Base-by-base conservation (phyloP, 1,140 invertebrate genomes). In the Spodoptera frugiperda region DNA sequence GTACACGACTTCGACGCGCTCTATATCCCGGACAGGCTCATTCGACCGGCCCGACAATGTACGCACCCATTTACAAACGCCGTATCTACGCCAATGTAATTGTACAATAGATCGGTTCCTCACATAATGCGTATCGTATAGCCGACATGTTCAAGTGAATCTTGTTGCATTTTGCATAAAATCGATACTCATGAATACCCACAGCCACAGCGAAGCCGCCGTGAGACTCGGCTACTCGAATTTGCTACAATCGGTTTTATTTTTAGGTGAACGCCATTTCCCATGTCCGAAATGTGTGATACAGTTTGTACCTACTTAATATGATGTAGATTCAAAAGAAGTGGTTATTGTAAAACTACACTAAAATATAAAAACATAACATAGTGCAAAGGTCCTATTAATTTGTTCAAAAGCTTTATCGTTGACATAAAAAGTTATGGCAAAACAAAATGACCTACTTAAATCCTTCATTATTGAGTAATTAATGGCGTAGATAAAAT, bases 131-230 rank as follows among this genome's bases (percentile, higher is more conserved):
- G 84, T 90, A 88, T 84, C 84, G 84, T 87, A 88, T 83, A 84
- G 82, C 82, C 87, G 79, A 82, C 86, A 80, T 84, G 87, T 91
- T 89, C 87, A 87, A 91, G 90, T 93, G 90, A 93, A 92, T 93
- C 91, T 93, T 92, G 91, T 93, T 93, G 90, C 91, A 92, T 92
- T 93, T 93, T 93, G 89, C 91, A 93, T 93, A 93, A 93, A 93
- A 93, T 93, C 92, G 92, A 93, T 93, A 93, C 88, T 91, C 90
- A 89, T 91, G 90, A 92, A 93, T 93, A 89, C 78, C 55, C 65
- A 74, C 87, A 86, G 80, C 86, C 83, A 87, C 85, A 83, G 76
- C 55, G 82, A 81, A 82, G 82, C 88, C 82, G 84, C 65, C 84
- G 88, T 84, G 89, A 88, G 87, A 88, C 83, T 87, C 86, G 83